phyloP scores from a whole-genome alignment of 2,888 invertebrate species.

The Campoplex capitator region DNA sequence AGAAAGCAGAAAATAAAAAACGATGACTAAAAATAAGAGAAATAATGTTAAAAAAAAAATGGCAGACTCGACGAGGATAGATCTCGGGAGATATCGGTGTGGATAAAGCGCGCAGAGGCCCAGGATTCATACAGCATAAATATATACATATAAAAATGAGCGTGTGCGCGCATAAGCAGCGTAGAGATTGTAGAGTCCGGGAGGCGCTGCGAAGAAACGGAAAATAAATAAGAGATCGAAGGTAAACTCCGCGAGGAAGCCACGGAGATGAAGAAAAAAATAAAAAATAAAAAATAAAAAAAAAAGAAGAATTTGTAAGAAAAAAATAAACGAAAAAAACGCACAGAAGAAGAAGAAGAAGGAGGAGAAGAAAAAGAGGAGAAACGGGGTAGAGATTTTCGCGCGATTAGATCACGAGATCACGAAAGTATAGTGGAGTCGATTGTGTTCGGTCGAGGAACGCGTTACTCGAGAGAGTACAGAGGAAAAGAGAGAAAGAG shows the following conservation, averaged over 20 bases:
- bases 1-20: slow-evolving; percentile 13
- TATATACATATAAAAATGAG: slow-evolving; percentile 6
- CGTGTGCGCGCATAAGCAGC: slow-evolving; percentile 10
- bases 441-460: slow-evolving; percentile 65
- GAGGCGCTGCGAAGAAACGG: slow-evolving; percentile 35
- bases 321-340: slow-evolving; percentile 16
- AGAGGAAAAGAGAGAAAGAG: not conserved
- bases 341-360: slow-evolving; percentile 4
- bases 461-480: slow-evolving; percentile 32
- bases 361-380: not conserved
- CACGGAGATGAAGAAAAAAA: slow-evolving; percentile 19
- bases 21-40: slow-evolving; percentile 25
- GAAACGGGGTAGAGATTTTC: slow-evolving; percentile 63
- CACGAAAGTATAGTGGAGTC: slow-evolving; percentile 73
- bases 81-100: slow-evolving; percentile 54
- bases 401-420: slow-evolving; percentile 75
- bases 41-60: slow-evolving; percentile 23
- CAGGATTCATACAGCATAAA: slow-evolving; percentile 36
- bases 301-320: not conserved
- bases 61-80: slow-evolving; percentile 31
- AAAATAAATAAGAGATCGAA: slow-evolving; percentile 58
- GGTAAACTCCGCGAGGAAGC: not conserved
- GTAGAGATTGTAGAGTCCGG: slow-evolving; percentile 35
- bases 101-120: slow-evolving; percentile 46
- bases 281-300: slow-evolving; percentile 20